A percentile compares a stretch with the other conserved stretches of the same genome.
Evolutionary conservation across 2,113 vertebrate genomes (phyloP).

Genomic region (Columba janthina): DNA sequence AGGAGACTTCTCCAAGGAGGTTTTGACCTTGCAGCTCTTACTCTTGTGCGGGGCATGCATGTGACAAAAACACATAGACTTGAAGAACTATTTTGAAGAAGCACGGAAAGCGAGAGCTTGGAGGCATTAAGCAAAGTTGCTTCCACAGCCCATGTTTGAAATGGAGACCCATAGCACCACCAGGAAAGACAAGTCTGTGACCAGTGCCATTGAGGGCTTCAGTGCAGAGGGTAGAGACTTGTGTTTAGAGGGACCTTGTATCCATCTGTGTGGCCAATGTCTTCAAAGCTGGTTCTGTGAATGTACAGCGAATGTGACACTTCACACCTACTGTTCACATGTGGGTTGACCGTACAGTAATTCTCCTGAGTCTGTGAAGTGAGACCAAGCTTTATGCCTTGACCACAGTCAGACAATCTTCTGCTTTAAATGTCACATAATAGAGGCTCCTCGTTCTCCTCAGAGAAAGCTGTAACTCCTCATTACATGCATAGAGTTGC

Average conservation of each 20-base stretch:
- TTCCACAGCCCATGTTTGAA: not conserved
- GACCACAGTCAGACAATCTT: not conserved
- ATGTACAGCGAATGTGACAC: accelerated
- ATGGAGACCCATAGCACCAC: not conserved
- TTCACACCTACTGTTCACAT: not conserved
- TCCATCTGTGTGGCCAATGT: not conserved
- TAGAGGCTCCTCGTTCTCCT: not conserved
- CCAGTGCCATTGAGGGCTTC: not conserved
- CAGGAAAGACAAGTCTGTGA: not conserved
- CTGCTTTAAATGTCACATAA: not conserved
- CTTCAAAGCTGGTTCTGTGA: not conserved
- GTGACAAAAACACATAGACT: not conserved
- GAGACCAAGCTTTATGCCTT: not conserved
- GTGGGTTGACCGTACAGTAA: not conserved
- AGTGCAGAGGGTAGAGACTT: not conserved
- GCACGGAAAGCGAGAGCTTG: not conserved
- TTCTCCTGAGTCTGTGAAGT: not conserved
- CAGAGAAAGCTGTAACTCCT: not conserved
- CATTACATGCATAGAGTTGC: not conserved
- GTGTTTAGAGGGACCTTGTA: not conserved
- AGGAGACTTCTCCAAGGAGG: not conserved
- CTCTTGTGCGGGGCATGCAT: not conserved
- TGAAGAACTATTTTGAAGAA: not conserved
- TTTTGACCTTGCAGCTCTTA: not conserved
- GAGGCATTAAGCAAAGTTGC: not conserved